Conservation (phyloP, 2,113 vertebrate genomes). For the Cyphomyrus discorhynchus region DNA sequence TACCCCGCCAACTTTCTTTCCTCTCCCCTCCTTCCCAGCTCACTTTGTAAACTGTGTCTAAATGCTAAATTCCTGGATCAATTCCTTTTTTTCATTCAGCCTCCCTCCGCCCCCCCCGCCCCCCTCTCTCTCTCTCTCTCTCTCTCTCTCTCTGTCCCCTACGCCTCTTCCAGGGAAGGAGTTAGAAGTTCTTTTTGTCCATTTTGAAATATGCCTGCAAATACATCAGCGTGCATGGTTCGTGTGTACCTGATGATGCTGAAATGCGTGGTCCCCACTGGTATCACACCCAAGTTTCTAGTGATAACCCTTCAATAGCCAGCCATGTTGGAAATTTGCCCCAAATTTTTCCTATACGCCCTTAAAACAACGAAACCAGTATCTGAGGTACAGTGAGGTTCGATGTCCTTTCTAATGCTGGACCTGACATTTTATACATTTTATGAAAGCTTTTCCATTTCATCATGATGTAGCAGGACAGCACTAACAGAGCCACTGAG, state of each 20-base stretch:
- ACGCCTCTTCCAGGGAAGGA: slow-evolving; percentile 44
- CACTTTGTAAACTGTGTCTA: slow-evolving; percentile 72
- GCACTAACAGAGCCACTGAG: not conserved
- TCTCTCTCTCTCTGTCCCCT: slow-evolving; percentile 38
- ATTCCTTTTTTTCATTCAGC: slow-evolving; percentile 66
- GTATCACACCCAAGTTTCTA: not conserved
- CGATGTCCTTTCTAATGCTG: not conserved
- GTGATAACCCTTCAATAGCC: not conserved
- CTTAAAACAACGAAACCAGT: not conserved
- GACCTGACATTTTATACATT: not conserved
- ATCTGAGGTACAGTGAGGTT: not conserved
- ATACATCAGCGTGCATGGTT: slow-evolving; percentile 10
- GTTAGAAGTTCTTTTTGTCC: slow-evolving; percentile 48
- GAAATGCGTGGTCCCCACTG: not conserved
- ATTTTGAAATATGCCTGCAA: not conserved
- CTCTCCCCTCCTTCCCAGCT: slow-evolving; percentile 51
- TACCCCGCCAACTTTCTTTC: slow-evolving; percentile 38
- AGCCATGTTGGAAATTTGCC: not conserved
- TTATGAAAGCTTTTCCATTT: not conserved
- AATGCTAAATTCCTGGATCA: slow-evolving; percentile 70
- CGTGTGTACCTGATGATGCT: not conserved
- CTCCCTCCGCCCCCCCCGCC: slow-evolving; percentile 41
- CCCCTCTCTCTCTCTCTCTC: no score
- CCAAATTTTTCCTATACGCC: not conserved
- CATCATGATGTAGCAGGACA: not conserved